Percentiles rank a stretch among this genome's conserved stretches.
These are phyloP conservation scores for Nematolebias whitei DNA, from an alignment of 2,113 vertebrate species.

Conservation along the genomic window DNA sequence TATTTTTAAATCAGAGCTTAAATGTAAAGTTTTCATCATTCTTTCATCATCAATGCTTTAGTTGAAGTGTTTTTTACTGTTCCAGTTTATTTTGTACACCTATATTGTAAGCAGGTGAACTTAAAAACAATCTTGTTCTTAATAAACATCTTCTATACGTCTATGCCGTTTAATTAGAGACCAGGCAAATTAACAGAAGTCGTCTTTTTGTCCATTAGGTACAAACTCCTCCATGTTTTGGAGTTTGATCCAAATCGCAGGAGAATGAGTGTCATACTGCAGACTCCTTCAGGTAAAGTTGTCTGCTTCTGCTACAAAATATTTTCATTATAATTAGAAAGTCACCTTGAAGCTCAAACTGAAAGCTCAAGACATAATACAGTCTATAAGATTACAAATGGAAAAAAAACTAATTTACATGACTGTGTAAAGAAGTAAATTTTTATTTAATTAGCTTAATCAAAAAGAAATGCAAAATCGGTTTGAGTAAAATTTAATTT, in stretches of 20 bases:
- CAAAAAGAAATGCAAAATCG: background rate
- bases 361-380: background rate
- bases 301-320: background rate
- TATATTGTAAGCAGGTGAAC: background rate
- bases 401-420: background rate
- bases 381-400: background rate
- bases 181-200: background rate
- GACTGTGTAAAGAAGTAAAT: background rate
- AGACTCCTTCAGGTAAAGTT: conserved; percentile 86
- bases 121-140: background rate
- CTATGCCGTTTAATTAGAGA: background rate
- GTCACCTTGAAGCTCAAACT: background rate
- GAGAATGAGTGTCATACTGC: conserved; percentile 96
- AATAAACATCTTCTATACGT: background rate
- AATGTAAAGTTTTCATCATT: too few relatives aligned
- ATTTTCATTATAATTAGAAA: background rate
- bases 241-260: conserved; percentile 95
- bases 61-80: too few relatives aligned
- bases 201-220: conserved; percentile 75
- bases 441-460: background rate
- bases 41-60: too few relatives aligned
- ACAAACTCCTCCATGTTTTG: conserved; percentile 91
- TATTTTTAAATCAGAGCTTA: too few relatives aligned
- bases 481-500: background rate
- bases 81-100: too few relatives aligned